Conservation (phyloP, 2,797 vertebrate species). For the Triplophysa yarkandensis region DNA sequence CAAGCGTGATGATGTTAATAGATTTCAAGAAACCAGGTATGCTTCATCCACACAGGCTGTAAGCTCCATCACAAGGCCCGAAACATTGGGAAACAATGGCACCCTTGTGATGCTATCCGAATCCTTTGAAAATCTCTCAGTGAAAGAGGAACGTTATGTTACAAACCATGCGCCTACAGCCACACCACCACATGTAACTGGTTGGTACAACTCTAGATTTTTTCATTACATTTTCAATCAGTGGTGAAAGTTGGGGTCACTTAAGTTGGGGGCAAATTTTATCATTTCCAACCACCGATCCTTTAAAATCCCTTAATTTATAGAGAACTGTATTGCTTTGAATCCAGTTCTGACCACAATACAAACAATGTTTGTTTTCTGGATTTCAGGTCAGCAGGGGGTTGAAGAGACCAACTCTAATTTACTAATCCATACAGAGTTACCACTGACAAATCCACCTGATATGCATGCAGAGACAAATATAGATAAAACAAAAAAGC, state of each 20-base stretch:
- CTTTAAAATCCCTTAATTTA: too few relatives aligned
- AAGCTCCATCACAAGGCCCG: constrained; percentile 21
- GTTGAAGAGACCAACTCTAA: background rate
- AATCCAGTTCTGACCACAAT: background rate
- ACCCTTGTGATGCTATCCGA: constrained; percentile 3
- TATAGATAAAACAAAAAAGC: background rate
- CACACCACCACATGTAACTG: background rate
- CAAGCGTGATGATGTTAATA: background rate
- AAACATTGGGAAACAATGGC: constrained; percentile 10
- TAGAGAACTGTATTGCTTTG: too few relatives aligned
- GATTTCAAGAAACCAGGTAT: constrained; percentile 2
- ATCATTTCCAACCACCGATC: too few relatives aligned
- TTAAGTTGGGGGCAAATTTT: too few relatives aligned
- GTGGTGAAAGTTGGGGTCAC: too few relatives aligned
- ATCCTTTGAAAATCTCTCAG: constrained; percentile 1
- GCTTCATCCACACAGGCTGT: constrained; percentile 1
- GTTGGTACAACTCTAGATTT: constrained; percentile 7
- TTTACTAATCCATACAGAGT: background rate
- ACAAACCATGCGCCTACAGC: background rate
- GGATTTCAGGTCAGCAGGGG: constrained; percentile 19
- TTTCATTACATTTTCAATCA: background rate
- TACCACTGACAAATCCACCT: background rate
- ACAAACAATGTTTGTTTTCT: background rate
- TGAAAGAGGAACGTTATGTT: constrained; percentile 18
- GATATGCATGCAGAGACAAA: background rate